Base-by-base conservation (phyloP, 2,113 vertebrate species). In the Pipra filicauda region DNA sequence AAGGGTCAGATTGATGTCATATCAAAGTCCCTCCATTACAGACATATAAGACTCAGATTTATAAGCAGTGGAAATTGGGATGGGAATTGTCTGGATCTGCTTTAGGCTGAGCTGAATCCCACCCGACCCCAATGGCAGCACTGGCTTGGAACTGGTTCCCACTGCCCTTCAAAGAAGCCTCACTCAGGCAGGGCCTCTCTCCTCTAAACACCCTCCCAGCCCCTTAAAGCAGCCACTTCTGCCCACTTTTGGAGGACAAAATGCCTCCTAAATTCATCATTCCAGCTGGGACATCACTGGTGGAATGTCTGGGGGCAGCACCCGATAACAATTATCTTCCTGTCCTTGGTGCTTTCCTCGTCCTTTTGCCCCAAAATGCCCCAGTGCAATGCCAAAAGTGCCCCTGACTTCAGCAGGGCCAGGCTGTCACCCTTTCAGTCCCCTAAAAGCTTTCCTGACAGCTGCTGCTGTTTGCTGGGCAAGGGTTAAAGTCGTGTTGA, bases 391-490 rank as follows among this genome's bases (percentile, higher is more conserved):
- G 85, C 51, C 67, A 86, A 12, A 83, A 84, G 22, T 15, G 23
- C 51, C 57, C 3, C 3, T 51, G 46, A 57, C 74, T 91, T 49
- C 66, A 57, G 26, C 66, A 75, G 89, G 33, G 35, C 20, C 69
- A 64, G 64, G 66, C 89, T 92, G 69, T 88, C 61, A 41, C 54
- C 71, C 93, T 94, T 44, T 30, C 71, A 62, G 82, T 72, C 95
- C 95, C 74, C 41, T 94, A 73, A 97, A 97, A 95, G 95, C 95
- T 93, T 97, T 96, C 55, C 87, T 96, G 97, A 95, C 96, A 94
- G 97, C 91, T 88, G 96, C 96, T 91, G 97, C 79, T 76, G 54
- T 80, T 96, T 90, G 94, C 96, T 95, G 97, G 95, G 97, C 90
- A 93, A 89, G 93, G 85, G 97, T 98, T 98, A 97, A 98, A 97